phyloP scores from a whole-genome alignment of 92 coral and sea anemone genomes.

The Parazoanthus atlanticus region DNA sequence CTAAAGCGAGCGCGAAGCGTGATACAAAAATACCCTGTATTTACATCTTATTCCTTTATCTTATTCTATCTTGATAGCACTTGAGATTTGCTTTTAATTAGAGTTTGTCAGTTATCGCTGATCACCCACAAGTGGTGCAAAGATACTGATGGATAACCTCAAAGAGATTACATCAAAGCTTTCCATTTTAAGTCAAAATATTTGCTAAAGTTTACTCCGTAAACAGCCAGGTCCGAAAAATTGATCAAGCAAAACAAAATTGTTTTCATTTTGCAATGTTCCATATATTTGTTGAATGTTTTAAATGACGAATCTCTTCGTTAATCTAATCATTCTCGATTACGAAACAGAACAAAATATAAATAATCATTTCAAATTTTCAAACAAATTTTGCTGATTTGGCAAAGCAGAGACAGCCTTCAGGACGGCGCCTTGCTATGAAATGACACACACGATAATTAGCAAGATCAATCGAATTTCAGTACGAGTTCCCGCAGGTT shows the following conservation, averaged over 20 bases:
- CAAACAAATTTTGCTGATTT: neutral
- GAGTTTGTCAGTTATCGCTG: neutral
- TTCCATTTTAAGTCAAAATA: slow-evolving; percentile 19
- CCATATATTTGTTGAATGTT: neutral
- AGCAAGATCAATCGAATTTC: neutral
- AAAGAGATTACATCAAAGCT: slow-evolving; percentile 6
- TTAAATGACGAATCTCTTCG: neutral
- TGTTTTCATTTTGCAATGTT: neutral
- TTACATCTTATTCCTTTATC: too few relatives aligned
- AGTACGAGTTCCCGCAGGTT: neutral
- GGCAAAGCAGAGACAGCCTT: neutral
- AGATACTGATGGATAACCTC: neutral
- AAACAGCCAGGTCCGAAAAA: neutral
- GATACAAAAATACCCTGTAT: too few relatives aligned
- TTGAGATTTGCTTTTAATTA: neutral
- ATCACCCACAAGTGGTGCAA: neutral
- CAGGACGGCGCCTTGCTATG: neutral
- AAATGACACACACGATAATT: neutral
- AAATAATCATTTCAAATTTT: neutral
- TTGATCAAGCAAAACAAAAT: neutral
- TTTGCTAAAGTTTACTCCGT: neutral
- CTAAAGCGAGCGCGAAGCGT: too few relatives aligned
- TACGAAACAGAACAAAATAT: neutral
- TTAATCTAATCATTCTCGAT: too few relatives aligned
- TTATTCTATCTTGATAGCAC: neutral